Conservation (phyloP, 2,797 vertebrate species). For the Characodon lateralis region DNA sequence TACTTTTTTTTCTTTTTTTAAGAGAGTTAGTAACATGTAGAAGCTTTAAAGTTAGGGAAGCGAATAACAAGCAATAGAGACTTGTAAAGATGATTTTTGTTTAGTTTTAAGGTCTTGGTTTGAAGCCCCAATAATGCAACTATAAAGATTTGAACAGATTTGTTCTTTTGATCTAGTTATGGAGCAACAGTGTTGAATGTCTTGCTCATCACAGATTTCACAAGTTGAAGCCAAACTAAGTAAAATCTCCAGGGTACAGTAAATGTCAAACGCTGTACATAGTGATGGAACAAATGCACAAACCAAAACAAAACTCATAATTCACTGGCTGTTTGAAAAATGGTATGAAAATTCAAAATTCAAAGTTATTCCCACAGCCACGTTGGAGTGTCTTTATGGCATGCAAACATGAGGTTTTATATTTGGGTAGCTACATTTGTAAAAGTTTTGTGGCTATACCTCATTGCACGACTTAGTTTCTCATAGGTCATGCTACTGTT, state of each 20-base stretch:
- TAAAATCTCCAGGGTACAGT: no score
- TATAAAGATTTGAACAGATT: not conserved
- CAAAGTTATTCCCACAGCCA: not conserved
- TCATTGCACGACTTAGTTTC: conserved; percentile 98
- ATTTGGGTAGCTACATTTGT: not conserved
- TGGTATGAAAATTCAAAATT: not conserved
- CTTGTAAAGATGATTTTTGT: not conserved
- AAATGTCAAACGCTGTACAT: not conserved
- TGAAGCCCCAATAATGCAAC: not conserved
- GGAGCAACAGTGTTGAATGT: not conserved
- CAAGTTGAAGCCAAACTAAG: not conserved
- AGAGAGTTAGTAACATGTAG: not conserved
- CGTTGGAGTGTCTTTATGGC: not conserved
- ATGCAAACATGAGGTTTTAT: not conserved
- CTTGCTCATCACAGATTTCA: not conserved
- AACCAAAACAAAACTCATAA: not conserved
- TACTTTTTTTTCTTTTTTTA: not conserved
- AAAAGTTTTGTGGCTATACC: conserved; percentile 72
- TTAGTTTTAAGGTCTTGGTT: not conserved
- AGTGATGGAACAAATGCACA: not conserved
- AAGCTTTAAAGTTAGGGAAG: not conserved
- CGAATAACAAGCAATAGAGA: not conserved
- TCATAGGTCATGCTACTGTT: conserved; percentile 99
- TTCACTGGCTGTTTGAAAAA: not conserved
- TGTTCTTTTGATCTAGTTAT: no score